phyloP scores from a whole-genome alignment of 2,113 vertebrate species.

The Mastomys coucha region DNA sequence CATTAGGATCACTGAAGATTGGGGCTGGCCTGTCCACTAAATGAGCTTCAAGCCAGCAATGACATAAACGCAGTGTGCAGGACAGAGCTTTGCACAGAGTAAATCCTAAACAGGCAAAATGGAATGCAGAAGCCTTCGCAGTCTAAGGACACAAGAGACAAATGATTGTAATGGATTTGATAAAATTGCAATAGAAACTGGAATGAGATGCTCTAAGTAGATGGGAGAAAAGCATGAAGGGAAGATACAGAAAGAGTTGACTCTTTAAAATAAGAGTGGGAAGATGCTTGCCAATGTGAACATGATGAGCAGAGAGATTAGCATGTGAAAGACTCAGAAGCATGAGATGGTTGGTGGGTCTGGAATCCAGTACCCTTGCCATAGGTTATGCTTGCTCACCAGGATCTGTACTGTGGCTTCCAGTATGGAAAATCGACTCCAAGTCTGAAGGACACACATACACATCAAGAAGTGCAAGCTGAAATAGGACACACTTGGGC shows the following conservation, averaged over 20 bases:
- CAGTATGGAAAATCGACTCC: not conserved
- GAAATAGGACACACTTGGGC: constrained; percentile 27
- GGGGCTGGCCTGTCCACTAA: not conserved
- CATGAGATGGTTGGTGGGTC: not conserved
- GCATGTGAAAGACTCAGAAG: not conserved
- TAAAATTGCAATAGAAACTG: not conserved
- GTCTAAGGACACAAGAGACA: not conserved
- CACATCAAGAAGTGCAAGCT: not conserved
- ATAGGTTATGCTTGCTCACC: not conserved
- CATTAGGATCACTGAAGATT: not conserved
- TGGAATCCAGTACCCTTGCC: not conserved
- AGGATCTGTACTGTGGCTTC: not conserved
- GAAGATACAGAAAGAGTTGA: not conserved
- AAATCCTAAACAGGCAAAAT: not conserved
- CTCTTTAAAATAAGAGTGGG: not conserved
- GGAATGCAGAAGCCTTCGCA: not conserved
- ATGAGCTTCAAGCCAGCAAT: not conserved
- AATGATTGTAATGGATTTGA: constrained; percentile 6
- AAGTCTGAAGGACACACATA: not conserved
- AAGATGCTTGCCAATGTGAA: not conserved
- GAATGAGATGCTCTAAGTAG: not conserved
- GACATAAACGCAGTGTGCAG: not conserved
- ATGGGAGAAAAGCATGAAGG: not conserved
- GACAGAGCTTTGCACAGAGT: not conserved
- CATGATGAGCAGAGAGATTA: not conserved